A percentile compares a stretch with the other conserved stretches of the same genome.
Conservation (phyloP, 2,797 vertebrate species). For the Crenichthys baileyi region DNA sequence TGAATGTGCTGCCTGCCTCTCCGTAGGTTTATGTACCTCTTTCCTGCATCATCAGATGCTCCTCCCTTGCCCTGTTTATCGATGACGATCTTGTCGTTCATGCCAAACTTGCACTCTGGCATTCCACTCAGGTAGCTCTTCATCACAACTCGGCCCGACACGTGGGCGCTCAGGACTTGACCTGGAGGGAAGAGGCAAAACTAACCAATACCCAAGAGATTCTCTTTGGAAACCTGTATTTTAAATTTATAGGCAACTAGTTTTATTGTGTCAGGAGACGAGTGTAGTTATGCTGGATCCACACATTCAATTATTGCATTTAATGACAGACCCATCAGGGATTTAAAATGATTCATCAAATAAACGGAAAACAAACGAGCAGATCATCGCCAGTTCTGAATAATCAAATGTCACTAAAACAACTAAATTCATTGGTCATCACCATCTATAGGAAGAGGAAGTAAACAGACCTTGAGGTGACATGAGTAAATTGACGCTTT, state of each 20-base stretch:
- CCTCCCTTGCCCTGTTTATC: slow-evolving; percentile 98
- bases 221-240: not conserved
- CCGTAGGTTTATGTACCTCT: slow-evolving; percentile 83
- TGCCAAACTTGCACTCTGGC: slow-evolving; percentile 99
- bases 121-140: slow-evolving; percentile 99
- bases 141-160: slow-evolving; percentile 98
- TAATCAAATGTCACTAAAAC: not conserved
- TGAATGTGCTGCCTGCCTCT: not conserved
- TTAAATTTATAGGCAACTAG: not conserved
- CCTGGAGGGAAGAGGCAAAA: slow-evolving; percentile 73
- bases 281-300: not conserved
- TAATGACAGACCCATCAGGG: not conserved
- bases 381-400: too few relatives aligned
- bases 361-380: not conserved
- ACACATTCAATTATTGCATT: not conserved
- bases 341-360: not conserved
- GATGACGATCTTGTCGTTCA: slow-evolving; percentile 99
- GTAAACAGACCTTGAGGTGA: slow-evolving; percentile 90
- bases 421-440: not conserved
- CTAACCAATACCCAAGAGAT: not conserved
- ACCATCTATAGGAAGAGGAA: not conserved
- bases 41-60: slow-evolving; percentile 92
- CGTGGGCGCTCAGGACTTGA: slow-evolving; percentile 97
- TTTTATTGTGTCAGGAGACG: not conserved
- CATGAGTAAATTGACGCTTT: slow-evolving; percentile 98